Evolutionary conservation across 2,113 vertebrate genomes (phyloP).

Genomic region (Indicator indicator): DNA sequence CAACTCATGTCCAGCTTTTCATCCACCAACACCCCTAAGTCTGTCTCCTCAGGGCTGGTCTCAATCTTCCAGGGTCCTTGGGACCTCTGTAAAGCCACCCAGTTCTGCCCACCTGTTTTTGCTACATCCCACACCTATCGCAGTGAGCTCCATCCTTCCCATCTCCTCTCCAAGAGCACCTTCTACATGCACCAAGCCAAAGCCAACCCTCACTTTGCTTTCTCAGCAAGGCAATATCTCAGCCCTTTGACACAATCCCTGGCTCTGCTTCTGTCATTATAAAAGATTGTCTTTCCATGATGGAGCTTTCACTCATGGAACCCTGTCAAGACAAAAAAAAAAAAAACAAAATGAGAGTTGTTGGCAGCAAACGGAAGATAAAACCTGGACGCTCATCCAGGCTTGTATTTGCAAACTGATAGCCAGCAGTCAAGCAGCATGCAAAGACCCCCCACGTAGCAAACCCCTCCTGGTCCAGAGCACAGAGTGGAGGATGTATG

Average conservation of each 20-base stretch:
- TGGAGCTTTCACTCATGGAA: slow-evolving; percentile 46
- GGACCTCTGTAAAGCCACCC: neutral
- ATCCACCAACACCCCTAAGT: neutral
- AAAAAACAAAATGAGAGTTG: slow-evolving; percentile 45
- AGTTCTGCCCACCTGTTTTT: neutral
- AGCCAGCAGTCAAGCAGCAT: slow-evolving; percentile 35
- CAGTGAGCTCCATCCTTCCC: neutral
- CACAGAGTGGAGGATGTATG: neutral
- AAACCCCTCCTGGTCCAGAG: neutral
- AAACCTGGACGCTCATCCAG: slow-evolving; percentile 70
- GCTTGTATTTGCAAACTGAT: slow-evolving; percentile 59
- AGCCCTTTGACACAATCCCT: slow-evolving; percentile 11
- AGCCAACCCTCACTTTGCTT: neutral
- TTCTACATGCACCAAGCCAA: fast-evolving
- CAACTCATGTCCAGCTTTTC: neutral
- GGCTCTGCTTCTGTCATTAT: slow-evolving; percentile 35
- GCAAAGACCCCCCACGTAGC: slow-evolving; percentile 47
- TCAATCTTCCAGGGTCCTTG: neutral
- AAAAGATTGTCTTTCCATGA: slow-evolving; percentile 51
- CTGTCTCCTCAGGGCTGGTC: neutral
- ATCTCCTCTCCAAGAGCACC: neutral
- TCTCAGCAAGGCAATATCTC: neutral
- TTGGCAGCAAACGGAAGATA: slow-evolving; percentile 63
- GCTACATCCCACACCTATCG: neutral
- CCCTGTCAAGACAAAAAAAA: neutral